A percentile compares a stretch with the other conserved stretches of the same genome.
Evolutionary conservation across 2,113 vertebrate genomes (phyloP).

Genomic region (Dunckerocampus dactyliophorus): DNA sequence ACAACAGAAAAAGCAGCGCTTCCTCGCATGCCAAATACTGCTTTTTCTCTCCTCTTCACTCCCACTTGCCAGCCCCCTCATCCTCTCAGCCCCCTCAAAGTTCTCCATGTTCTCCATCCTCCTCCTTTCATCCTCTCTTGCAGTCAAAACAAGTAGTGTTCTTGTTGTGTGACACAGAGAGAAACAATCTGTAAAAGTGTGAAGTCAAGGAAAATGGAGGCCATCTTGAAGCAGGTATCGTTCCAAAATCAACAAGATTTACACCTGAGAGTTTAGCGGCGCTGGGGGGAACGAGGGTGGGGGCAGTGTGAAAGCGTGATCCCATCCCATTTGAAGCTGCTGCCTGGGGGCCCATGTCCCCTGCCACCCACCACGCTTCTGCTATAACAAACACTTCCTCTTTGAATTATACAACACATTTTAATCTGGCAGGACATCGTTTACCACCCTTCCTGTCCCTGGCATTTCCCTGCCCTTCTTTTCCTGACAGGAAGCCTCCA

Average conservation of each 20-base stretch:
- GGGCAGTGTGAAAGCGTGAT: not conserved
- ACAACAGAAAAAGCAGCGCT: slow-evolving; percentile 42
- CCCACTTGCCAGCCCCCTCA: slow-evolving; percentile 40
- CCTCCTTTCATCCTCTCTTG: too few relatives aligned
- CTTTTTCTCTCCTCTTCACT: slow-evolving; percentile 39
- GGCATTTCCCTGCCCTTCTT: slow-evolving; percentile 55
- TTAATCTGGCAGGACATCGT: slow-evolving; percentile 60
- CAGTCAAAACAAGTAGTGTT: not conserved
- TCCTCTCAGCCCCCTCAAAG: slow-evolving; percentile 21
- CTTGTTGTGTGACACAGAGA: not conserved
- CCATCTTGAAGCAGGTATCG: too few relatives aligned
- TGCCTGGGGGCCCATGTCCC: not conserved
- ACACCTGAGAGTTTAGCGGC: too few relatives aligned
- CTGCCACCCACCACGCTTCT: not conserved
- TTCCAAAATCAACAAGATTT: too few relatives aligned
- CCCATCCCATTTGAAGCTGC: not conserved
- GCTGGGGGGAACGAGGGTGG: too few relatives aligned
- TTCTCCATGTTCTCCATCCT: slow-evolving; percentile 19
- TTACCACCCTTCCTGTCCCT: slow-evolving; percentile 52
- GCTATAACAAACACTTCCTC: slow-evolving; percentile 12
- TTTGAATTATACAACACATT: slow-evolving; percentile 48
- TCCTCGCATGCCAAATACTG: slow-evolving; percentile 47
- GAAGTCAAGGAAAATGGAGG: too few relatives aligned
- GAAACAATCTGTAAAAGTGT: too few relatives aligned
- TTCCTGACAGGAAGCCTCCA: slow-evolving; percentile 34